Base-by-base conservation (phyloP, 2,888 invertebrate species). In the Acanthoscelides obtectus region DNA sequence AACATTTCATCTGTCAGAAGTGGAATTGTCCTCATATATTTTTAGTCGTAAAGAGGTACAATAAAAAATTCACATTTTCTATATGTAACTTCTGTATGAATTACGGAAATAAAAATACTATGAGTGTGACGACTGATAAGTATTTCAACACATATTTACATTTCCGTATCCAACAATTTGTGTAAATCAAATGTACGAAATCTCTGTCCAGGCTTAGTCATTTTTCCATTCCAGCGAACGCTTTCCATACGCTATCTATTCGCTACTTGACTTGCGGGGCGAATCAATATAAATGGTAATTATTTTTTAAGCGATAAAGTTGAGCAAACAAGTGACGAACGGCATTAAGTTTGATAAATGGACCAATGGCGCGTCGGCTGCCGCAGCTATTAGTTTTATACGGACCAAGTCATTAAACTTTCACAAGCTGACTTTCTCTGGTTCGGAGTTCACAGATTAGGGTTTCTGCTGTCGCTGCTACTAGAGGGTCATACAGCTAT, bases 331-430 rank as follows among this genome's bases (percentile, higher is more conserved):
- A 45, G 45, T 45, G 45, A 45, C 45, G 45, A 45, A 45, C 45
- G 45, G 45, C 45, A 45, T 45, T 45, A 45, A 45, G 12, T 45
- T 45, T 45, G 45, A 45, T 45, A 45, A 45, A 45, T 45, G 45
- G 17, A 45, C 45, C 45, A 12, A 1, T 45, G 45, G 45, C 6
- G 3, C 6, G 3, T 3, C 25, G 3, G 25, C 45, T 45, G 5
- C 45, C 1, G 8, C 45, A 65, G 73, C 73, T 73, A 73, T 74
- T 72, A 74, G 72, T 72, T 74, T 74, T 72, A 71, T 74, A 72
- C 71, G 74, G 71, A 72, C 27, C 69, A 72, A 68, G 72, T 72
- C 71, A 74, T 70, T 74, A 71, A 71, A 74, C 67, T 74, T 74
- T 66, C 69, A 71, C 71, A 17, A 3, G 8, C 45, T n/a, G n/a